These are phyloP conservation scores for Eugnorisma glareosa DNA, from an alignment of 2,888 invertebrate genomes.

Conservation along the genomic window DNA sequence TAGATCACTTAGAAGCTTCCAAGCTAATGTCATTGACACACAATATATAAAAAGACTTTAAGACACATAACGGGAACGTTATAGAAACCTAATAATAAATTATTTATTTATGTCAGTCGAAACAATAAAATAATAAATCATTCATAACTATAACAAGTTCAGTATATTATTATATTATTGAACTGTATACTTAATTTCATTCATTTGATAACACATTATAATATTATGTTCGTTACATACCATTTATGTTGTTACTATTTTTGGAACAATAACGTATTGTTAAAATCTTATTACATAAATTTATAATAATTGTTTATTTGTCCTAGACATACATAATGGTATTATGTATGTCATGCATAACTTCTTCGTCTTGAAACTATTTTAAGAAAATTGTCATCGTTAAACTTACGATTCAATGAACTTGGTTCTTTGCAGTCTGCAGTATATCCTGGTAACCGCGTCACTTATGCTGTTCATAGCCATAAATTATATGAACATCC, in stretches of 20 bases:
- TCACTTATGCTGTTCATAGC: neutral
- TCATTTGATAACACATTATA: constrained; percentile 9
- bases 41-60: neutral
- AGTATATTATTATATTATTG: constrained; percentile 15
- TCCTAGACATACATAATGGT: constrained; percentile 47
- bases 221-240: constrained; percentile 11
- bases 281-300: constrained; percentile 53
- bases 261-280: constrained; percentile 62
- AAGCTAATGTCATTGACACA: neutral
- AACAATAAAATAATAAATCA: constrained; percentile 43
- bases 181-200: constrained; percentile 40
- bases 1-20: neutral
- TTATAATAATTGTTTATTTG: constrained; percentile 46
- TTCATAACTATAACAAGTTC: constrained; percentile 45
- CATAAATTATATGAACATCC: neutral
- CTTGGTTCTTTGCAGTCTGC: neutral
- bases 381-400: neutral
- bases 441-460: neutral
- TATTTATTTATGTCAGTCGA: constrained; percentile 40
- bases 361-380: too few species aligned
- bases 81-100: constrained; percentile 11
- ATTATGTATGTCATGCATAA: too few species aligned
- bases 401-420: neutral
- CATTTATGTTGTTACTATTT: constrained; percentile 37
- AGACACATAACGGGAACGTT: constrained; percentile 4